A percentile compares a stretch with the other conserved stretches of the same genome.
phyloP scores from a whole-genome alignment of 2,113 vertebrate species.

The Pygathrix nemaeus region DNA sequence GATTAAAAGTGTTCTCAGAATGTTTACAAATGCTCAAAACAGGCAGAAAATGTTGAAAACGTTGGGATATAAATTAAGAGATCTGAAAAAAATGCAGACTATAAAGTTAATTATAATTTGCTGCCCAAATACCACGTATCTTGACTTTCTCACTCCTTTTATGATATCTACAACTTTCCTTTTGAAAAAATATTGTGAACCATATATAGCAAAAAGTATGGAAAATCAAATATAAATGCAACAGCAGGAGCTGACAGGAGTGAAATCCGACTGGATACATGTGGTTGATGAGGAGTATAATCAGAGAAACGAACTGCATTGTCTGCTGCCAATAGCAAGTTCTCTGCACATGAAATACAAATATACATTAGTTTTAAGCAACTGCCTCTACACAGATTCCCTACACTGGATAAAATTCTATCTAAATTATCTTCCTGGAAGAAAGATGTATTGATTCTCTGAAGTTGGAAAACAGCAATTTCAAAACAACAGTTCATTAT shows the following conservation, averaged over 20 bases:
- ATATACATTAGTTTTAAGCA: background rate
- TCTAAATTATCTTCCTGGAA: constrained; percentile 34
- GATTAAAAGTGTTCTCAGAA: background rate
- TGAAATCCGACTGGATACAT: background rate
- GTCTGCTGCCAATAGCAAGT: background rate
- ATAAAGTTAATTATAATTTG: background rate
- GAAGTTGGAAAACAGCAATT: constrained; percentile 28
- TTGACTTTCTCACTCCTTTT: background rate
- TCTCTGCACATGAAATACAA: background rate
- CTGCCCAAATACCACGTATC: background rate
- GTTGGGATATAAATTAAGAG: background rate
- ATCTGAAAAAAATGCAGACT: background rate
- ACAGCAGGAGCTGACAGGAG: background rate
- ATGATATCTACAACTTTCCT: background rate
- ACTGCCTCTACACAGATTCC: background rate
- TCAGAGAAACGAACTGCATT: background rate
- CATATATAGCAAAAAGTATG: background rate
- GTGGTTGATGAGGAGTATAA: background rate
- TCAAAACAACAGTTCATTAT: constrained; percentile 27
- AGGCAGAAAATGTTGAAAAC: background rate
- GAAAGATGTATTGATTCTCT: background rate
- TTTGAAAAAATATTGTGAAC: background rate
- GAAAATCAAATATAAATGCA: background rate
- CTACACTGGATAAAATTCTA: background rate
- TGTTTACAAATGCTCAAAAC: background rate